These are phyloP conservation scores for Auanema sp. DNA, from an alignment of 2,888 invertebrate genomes.

Conservation along the genomic window DNA sequence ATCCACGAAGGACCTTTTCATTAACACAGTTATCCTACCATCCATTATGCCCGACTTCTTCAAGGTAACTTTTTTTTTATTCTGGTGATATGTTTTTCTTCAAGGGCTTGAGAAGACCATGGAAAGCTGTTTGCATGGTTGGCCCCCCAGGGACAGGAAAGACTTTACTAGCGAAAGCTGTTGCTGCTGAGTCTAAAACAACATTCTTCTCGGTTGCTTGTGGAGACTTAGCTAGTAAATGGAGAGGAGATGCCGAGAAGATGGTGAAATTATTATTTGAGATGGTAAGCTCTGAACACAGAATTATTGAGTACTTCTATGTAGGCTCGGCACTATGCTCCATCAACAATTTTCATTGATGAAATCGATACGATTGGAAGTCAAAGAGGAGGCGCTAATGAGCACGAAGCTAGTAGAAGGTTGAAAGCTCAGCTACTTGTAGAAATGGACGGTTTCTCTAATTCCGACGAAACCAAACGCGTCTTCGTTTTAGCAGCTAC, in stretches of 20 bases:
- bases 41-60: constrained; percentile 98
- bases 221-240: constrained; percentile 95
- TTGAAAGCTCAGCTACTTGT: constrained; percentile 95
- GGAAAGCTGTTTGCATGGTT: constrained; percentile 80
- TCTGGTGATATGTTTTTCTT: not conserved
- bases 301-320: not conserved
- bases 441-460: constrained; percentile 83
- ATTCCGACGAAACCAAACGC: constrained; percentile 69
- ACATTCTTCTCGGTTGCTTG: constrained; percentile 81
- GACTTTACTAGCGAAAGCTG: constrained; percentile 66
- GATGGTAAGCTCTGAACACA: constrained; percentile 74
- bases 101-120: constrained; percentile 73
- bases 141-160: constrained; percentile 73
- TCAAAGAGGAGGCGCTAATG: constrained; percentile 84
- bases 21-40: constrained; percentile 91
- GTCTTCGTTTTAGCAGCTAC: constrained; percentile 98
- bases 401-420: constrained; percentile 92
- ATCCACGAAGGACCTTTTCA: constrained; percentile 11
- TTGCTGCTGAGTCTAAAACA: constrained; percentile 69
- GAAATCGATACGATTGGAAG: constrained; percentile 87
- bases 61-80: constrained; percentile 66
- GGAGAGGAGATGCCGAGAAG: constrained; percentile 98
- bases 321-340: constrained; percentile 70
- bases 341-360: constrained; percentile 77
- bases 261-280: constrained; percentile 92